Percentiles rank a stretch among this genome's conserved stretches.
phyloP scores from a whole-genome alignment of 2,888 invertebrate genomes.

The Rotaria socialis region DNA sequence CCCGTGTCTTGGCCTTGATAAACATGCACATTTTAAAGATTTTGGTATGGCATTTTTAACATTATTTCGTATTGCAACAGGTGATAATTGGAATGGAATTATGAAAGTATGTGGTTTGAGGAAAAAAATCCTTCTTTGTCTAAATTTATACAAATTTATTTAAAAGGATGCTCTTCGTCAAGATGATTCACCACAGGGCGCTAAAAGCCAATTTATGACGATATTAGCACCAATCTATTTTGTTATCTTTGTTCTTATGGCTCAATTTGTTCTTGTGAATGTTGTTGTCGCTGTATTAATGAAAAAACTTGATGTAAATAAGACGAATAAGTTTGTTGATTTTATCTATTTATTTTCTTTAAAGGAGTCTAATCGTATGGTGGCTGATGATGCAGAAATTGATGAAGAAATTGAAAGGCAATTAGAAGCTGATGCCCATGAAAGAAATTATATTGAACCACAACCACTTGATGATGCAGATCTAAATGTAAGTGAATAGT shows the following conservation, averaged over 20 bases:
- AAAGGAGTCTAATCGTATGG: constrained; percentile 69
- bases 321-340: too few relatives aligned
- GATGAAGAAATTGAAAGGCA: constrained; percentile 51
- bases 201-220: constrained; percentile 74
- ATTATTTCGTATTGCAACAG: constrained; percentile 95
- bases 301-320: constrained; percentile 84
- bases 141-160: neutral
- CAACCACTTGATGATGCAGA: constrained; percentile 40
- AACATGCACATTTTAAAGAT: constrained; percentile 97
- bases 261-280: constrained; percentile 98
- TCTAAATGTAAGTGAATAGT: neutral
- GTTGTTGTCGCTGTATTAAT: constrained; percentile 98
- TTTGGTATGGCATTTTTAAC: constrained; percentile 97
- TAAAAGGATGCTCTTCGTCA: neutral
- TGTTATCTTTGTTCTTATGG: constrained; percentile 98
- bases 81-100: constrained; percentile 99
- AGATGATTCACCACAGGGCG: neutral
- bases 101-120: constrained; percentile 70
- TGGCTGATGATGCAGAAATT: constrained; percentile 55
- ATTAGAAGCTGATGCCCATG: constrained; percentile 48
- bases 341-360: neutral
- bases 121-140: neutral
- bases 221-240: constrained; percentile 99
- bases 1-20: constrained; percentile 91
- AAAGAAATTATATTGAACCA: constrained; percentile 43